Conservation (phyloP, 2,797 vertebrate genomes). For the Rhynchotus rufescens region DNA sequence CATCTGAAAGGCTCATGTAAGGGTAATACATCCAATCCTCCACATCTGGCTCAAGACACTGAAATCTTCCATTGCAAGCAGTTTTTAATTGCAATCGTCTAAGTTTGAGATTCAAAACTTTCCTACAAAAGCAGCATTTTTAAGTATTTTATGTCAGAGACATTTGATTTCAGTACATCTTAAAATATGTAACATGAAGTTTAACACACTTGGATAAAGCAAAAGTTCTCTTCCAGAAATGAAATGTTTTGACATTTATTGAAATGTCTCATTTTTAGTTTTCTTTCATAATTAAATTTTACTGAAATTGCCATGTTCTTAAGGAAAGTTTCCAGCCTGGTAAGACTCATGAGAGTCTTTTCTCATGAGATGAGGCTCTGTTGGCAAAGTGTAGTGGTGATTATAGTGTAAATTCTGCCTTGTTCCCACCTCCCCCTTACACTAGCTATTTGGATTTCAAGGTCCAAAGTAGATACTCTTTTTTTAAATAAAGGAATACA, state of each 20-base stretch:
- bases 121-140: not conserved
- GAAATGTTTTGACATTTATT: not conserved
- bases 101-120: not conserved
- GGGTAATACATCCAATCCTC: fast-evolving
- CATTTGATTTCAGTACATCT: not conserved
- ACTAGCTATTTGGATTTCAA: not conserved
- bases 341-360: not conserved
- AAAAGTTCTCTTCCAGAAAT: not conserved
- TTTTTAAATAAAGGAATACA: not conserved
- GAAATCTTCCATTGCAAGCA: not conserved
- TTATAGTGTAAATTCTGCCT: not conserved
- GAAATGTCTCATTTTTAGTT: not conserved
- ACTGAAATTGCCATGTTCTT: not conserved
- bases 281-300: not conserved
- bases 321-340: not conserved
- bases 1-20: not conserved
- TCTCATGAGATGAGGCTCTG: not conserved
- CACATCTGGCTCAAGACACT: not conserved
- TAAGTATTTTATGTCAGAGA: not conserved
- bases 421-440: not conserved
- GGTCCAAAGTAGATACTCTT: not conserved
- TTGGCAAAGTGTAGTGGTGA: not conserved
- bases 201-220: not conserved
- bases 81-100: not conserved
- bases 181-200: not conserved